Evolutionary conservation across 2,888 invertebrate species (phyloP), one percentile per base, ranked within the genome.

Genomic region (Hoplodrina ambigua): DNA sequence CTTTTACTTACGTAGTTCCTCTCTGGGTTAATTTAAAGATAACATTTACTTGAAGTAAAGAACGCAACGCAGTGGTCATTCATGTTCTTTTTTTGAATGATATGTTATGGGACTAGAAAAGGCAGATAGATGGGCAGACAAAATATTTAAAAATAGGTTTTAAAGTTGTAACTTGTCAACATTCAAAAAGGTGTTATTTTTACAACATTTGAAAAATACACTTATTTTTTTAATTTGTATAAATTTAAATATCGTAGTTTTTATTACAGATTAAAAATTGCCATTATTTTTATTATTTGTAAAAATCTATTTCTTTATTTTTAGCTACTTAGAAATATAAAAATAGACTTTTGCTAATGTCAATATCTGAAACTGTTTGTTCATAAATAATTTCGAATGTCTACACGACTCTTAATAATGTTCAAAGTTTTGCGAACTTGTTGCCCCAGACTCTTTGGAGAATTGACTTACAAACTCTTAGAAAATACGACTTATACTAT

Each of bases 391-490:
- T 15, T 3, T 54, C 41, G 13, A 41, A 41, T 25, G 11, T 25
- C 13, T 17, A 37, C 13, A 13, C 37, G 11, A 7, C 19, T 67
- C 5, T 10, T 20, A 20, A 59, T 33, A 10, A 2, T 44, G 15
- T 33, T 33, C 2, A 46, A 37, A 54, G 17, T 30, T 61, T 37
- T 6, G 5, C n/a, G 1, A 54, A 54, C 20, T 25, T 13, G 2
- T 13, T 17, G 8, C 0, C 2, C 10, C 8, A 46, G 17, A 33
- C 20, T 10, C 20, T 44, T 15, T 37, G 19, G 25, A 6, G n/a
- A 52, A 17, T 75, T 6, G 17, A 57, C 17, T 68, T 6, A 57
- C 30, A 4, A 59, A 37, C 8, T 63, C 7, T 25, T 11, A 15
- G 13, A 49, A 50, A 49, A 74, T 11, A 54, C 8, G 10, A 46